Evolutionary conservation across 2,113 vertebrate genomes (phyloP), one percentile per base, ranked within the genome.

Genomic region (Trogon melanurus): DNA sequence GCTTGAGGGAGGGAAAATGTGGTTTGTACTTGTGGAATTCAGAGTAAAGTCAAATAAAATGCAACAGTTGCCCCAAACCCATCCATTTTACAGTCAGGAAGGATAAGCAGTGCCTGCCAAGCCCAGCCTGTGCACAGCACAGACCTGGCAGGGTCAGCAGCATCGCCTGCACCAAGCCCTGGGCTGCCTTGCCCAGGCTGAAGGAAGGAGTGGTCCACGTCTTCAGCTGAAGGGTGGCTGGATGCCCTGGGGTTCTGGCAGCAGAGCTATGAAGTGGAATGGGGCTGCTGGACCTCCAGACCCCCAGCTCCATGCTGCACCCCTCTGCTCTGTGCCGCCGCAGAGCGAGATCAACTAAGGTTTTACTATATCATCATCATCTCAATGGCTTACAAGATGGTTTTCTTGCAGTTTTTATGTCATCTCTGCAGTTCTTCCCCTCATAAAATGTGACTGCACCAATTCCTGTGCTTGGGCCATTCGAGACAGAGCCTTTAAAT

Each of bases 361-460:
- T 60, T 69, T 84, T n/a, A 3, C 76, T 54, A 45, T 15, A 27
- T 44, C 73, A 13, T 29, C 47, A 41, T 34, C 53, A 72, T 44
- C 21, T 13, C 61, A 9, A 1, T 13, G 53, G 11, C 45, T 79
- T 38, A 29, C 61, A 47, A 29, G 16, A 34, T 27, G 27, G 30
- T 79, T 79, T 95, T 56, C 73, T 79, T 72, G 53, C 79, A 60
- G 41, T 57, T 95, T 90, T 78, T 75, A 19, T 93, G 84, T 58
- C 57, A 85, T 56, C 76, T 90, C 89, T 91, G 48, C 53, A 38
- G 34, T 67, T 95, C 50, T 86, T 21, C 58, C 69, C 45, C 45
- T 73, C 72, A 45, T 76, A 89, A 96, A 88, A 71, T 65, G 72
- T 45, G 69, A 93, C 91, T 97, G 95, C 81, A 94, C 70, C 91